Base-by-base conservation (phyloP, 30 jellyfish, hydroid and myxozoan species). In the Chrysaora quinquecirrha region DNA sequence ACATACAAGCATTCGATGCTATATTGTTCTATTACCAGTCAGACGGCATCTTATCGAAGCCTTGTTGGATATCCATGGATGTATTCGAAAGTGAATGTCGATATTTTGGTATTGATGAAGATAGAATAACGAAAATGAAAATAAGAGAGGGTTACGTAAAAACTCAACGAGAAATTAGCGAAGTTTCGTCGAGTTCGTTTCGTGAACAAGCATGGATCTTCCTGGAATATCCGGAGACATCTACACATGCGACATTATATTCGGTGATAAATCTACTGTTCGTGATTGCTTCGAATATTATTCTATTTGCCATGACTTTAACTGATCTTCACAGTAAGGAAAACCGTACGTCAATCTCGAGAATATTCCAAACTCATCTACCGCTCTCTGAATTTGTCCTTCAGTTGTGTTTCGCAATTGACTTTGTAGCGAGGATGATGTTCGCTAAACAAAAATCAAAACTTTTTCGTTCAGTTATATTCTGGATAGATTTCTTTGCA, bases 11-110 rank as follows among this genome's bases (percentile, higher is more conserved):
- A n/a, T 88, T 88, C 32, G 89, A 80, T 48, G 32, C 78, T 27
- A 73, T 78, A 14, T 32, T 78, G 54, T 80, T 88, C 64, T 72
- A 64, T 46, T 88, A 88, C 48, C 97, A 88, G 50, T 88, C 97
- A 25, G 24, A 69, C 0, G 97, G 97, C n/a, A 78, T 88, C n/a
- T 48, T 88, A 34, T 89, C 84, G 48, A 69, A 66, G 43, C 97
- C 97, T 2, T 54, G 23, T 24, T 46, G 62, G 56, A 11, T 79
- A 0, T 25, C 85, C 31, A 47, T 73, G 75, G 92, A 88, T 43
- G 63, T 27, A 3, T 88, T 88, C 82, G 89, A 34, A 48, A 72
- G 65, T 18, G 97, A 79, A 52, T 88, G 97, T 71, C 73, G 75
- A 30, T 88, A 54, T 65, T 88, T 76, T 49, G 93, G 87, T 2